Evolutionary conservation across 2,113 vertebrate species (phyloP), one percentile per base, ranked within the genome.

Genomic region (Sceloporus tristichus): DNA sequence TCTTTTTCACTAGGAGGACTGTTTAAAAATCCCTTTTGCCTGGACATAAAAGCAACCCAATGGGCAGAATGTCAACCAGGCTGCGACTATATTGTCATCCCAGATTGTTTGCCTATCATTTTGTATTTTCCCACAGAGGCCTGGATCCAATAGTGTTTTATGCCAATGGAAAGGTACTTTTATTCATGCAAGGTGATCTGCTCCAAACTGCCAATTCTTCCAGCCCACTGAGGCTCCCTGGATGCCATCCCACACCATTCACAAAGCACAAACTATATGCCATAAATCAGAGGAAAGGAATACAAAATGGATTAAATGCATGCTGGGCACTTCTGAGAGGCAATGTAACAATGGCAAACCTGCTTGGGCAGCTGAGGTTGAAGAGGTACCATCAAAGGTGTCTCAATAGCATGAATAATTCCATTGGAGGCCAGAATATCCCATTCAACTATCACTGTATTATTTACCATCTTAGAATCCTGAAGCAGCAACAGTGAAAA

Each of bases 371-470:
- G 91, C 88, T 98, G 96, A 0, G 68, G 0, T 1, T 93, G 85
- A 0, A 89, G 94, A 0, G 98, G 98, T 0, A 97, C 96, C 54
- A 90, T 89, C 84, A 99, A 94, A 0, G 99, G 98, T 25, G 95
- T 96, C 11, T 97, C 96, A 1, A 99, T 97, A 40, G 97, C 93
- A 0, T 99, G 99, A 89, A 99, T 98, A 91, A 99, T 97, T 66
- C 98, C 99, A 0, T 99, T 99, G 78, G 95, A 96, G 8, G 98
- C 98, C 8, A 97, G 4, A 84, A 99, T 98, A 94, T 99, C 98
- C 98, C 98, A 99, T 6, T 96, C 84, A 79, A 99, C 54, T 62
- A 99, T 94, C 38, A 88, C 84, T 1, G 94, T 96, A 79, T 96
- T 88, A 87, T 98, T 98, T 90, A 99, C 97, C 76, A 96, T 56